Conservation (phyloP, 2,113 vertebrate genomes). For the Protobothrops flavoviridis region DNA sequence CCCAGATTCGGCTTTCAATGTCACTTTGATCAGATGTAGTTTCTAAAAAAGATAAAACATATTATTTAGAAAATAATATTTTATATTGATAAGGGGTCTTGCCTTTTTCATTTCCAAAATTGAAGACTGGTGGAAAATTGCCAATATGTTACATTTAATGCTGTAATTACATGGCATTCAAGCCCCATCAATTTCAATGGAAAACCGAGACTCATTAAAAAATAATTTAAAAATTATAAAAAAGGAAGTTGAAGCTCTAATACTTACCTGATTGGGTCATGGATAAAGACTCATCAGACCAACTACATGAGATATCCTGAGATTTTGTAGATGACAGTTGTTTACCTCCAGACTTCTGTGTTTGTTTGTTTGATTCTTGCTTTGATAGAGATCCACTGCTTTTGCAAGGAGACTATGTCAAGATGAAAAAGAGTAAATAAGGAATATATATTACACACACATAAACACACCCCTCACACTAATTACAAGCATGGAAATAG, state of each 20-base stretch:
- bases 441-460: neutral
- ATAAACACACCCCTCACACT: neutral
- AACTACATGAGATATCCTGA: constrained; percentile 70
- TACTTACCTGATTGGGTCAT: constrained; percentile 84
- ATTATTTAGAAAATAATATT: neutral
- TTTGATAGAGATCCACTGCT: constrained; percentile 72
- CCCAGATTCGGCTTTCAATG: constrained; percentile 89
- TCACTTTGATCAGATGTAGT: constrained; percentile 93
- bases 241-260: neutral
- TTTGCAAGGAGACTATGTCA: constrained; percentile 73
- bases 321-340: constrained; percentile 67
- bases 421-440: constrained; percentile 47
- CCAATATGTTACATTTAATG: neutral
- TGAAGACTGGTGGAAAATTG: neutral
- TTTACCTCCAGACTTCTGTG: constrained; percentile 67
- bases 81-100: neutral
- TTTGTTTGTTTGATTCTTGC: constrained; percentile 73
- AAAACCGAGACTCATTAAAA: neutral
- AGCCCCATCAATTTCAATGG: neutral
- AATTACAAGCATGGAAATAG: constrained; percentile 22
- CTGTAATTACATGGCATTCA: neutral
- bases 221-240: neutral
- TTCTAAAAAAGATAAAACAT: constrained; percentile 72
- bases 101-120: neutral
- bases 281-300: constrained; percentile 77